These are phyloP conservation scores for Aproaerema taeniolella DNA, from an alignment of 2,888 invertebrate species.

Conservation along the genomic window DNA sequence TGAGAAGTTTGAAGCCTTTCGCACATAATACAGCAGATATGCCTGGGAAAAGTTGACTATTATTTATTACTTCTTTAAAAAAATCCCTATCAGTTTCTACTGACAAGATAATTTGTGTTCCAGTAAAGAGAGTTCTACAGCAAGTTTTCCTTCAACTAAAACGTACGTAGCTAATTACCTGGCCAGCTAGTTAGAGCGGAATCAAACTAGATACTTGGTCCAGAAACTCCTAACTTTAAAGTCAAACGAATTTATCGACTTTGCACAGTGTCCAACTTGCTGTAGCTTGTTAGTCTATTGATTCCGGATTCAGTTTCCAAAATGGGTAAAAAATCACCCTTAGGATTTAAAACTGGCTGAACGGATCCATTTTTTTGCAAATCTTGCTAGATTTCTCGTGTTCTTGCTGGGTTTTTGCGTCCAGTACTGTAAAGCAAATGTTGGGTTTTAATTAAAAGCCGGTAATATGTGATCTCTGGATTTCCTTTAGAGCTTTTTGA, in stretches of 20 bases:
- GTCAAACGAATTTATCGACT: conserved; percentile 8
- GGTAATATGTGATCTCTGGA: not conserved
- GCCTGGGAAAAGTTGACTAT: no score
- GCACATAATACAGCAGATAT: no score
- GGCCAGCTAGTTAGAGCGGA: conserved; percentile 15
- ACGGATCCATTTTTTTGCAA: not conserved
- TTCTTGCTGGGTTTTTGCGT: no score
- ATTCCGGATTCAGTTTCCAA: conserved; percentile 2
- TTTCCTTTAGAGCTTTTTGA: not conserved
- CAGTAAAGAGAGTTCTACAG: no score
- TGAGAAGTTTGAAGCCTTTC: no score
- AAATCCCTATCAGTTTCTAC: no score
- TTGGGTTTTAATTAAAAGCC: not conserved
- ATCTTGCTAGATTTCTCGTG: no score
- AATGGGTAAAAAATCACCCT: not conserved
- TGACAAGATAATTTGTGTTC: no score
- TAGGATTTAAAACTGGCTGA: not conserved
- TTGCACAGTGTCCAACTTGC: conserved; percentile 1
- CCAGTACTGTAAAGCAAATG: no score
- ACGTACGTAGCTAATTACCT: conserved; percentile 19
- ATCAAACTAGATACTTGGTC: conserved; percentile 1
- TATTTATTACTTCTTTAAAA: no score
- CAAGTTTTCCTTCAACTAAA: no score
- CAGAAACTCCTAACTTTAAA: conserved; percentile 4
- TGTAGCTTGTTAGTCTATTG: conserved; percentile 4